A percentile compares a stretch with the other conserved stretches of the same genome.
These are phyloP conservation scores for Axinella damicornis DNA, from an alignment of 37 sponge, comb jelly and placozoan genomes.

Conservation along the genomic window DNA sequence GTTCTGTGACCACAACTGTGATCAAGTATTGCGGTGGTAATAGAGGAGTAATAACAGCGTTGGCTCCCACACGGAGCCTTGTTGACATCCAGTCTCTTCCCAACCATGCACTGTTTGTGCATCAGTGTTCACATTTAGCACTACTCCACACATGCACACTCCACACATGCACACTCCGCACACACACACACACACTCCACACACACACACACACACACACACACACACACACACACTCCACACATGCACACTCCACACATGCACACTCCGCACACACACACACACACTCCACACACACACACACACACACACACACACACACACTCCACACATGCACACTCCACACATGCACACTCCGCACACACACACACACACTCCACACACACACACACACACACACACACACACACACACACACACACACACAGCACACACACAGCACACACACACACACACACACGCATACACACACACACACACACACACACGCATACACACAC, in stretches of 20 bases:
- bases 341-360: constrained; percentile 67
- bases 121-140: no score
- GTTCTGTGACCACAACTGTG: no score
- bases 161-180: no score
- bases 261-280: background rate
- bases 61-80: no score
- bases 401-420: constrained; percentile 30
- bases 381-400: constrained; percentile 34
- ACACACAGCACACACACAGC: constrained; percentile 4
- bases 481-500: constrained; percentile 26
- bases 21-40: no score
- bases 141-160: no score
- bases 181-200: no score
- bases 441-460: background rate
- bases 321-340: constrained; percentile 64
- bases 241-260: background rate
- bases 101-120: no score
- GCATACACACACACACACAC: constrained; percentile 15
- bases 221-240: background rate
- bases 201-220: background rate
- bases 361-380: no score
- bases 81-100: no score
- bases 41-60: no score
- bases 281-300: background rate
- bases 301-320: background rate